A percentile compares a stretch with the other conserved stretches of the same genome.
These are phyloP conservation scores for Sinhomidia bicolor DNA, from an alignment of 2,888 invertebrate species.

Conservation along the genomic window DNA sequence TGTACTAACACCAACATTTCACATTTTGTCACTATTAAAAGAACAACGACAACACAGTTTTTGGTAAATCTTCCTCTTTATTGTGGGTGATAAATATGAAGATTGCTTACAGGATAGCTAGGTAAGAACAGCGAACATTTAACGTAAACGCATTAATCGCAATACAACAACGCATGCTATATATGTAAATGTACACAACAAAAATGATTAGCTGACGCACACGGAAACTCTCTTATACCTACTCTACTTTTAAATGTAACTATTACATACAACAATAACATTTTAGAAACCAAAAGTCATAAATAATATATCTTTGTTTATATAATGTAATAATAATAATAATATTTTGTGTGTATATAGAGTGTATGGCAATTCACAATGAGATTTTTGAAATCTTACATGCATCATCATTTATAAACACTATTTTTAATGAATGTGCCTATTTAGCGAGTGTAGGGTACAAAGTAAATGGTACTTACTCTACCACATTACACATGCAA, in stretches of 20 bases:
- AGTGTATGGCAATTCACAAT: constrained; percentile 12
- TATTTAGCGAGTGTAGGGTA: neutral
- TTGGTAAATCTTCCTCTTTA: neutral
- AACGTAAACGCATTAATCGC: neutral
- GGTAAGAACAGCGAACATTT: neutral
- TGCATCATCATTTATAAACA: neutral
- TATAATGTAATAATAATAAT: neutral
- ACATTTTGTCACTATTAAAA: neutral
- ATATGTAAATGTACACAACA: too few species aligned
- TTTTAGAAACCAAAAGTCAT: constrained; percentile 1
- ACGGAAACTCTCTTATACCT: neutral
- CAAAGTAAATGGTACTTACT: neutral
- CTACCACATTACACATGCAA: neutral
- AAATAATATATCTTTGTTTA: neutral
- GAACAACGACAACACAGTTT: neutral
- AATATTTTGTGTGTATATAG: neutral
- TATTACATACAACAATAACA: constrained; percentile 4
- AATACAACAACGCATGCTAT: neutral
- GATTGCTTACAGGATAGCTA: neutral
- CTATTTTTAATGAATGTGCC: neutral
- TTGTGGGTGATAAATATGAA: neutral
- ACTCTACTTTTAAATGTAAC: neutral
- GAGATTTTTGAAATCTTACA: neutral
- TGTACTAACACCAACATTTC: neutral
- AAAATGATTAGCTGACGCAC: neutral